Evolutionary conservation across 2,113 vertebrate genomes (phyloP).

Genomic region (Thomomys bottae): DNA sequence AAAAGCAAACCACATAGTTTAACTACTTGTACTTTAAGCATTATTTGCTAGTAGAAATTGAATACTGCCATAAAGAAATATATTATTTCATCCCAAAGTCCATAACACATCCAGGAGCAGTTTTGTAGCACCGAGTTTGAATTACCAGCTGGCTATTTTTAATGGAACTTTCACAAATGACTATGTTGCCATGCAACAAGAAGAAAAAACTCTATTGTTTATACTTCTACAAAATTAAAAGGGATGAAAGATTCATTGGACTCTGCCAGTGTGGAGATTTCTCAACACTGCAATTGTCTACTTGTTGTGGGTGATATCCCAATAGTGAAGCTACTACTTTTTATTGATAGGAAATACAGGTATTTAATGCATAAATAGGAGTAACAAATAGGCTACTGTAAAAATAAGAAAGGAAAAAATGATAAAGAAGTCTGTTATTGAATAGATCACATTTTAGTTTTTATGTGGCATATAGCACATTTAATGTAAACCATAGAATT

Average conservation of each 20-base stretch:
- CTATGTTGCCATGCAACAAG: background rate
- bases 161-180: background rate
- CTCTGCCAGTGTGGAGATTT: background rate
- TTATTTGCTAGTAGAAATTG: background rate
- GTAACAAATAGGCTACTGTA: background rate
- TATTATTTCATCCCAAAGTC: background rate
- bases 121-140: background rate
- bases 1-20: background rate
- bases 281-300: background rate
- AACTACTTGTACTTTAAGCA: background rate
- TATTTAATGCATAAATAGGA: background rate
- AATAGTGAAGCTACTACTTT: background rate
- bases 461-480: background rate
- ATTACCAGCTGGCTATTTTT: constrained; percentile 41
- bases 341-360: constrained; percentile 7
- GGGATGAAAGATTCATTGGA: background rate
- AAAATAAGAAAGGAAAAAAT: background rate
- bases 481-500: constrained; percentile 21
- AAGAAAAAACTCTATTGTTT: constrained; percentile 41
- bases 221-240: constrained; percentile 42
- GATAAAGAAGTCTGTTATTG: background rate
- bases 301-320: background rate
- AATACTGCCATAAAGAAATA: background rate
- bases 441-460: constrained; percentile 33
- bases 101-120: constrained; percentile 10